These are phyloP conservation scores for Agrochola lota DNA, from an alignment of 2,888 invertebrate species.

Conservation along the genomic window DNA sequence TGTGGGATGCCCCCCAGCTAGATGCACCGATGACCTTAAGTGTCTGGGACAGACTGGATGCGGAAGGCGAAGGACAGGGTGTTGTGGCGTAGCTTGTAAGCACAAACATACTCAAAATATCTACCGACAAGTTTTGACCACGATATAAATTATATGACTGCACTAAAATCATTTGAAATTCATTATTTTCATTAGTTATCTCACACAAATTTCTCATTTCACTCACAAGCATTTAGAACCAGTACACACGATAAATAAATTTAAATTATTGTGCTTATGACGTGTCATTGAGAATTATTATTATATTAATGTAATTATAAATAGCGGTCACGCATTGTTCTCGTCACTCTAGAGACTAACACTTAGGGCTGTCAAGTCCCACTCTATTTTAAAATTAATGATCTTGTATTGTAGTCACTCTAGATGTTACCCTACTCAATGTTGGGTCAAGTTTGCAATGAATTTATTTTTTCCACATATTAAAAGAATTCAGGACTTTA, in stretches of 20 bases:
- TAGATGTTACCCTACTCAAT: slow-evolving; percentile 18
- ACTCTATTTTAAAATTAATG: slow-evolving; percentile 38
- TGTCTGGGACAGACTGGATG: too few relatives aligned
- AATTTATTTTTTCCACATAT: not conserved
- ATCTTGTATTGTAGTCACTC: slow-evolving; percentile 15
- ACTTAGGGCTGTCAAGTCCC: slow-evolving; percentile 13
- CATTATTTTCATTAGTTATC: too few relatives aligned
- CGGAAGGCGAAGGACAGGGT: too few relatives aligned
- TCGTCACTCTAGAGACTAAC: not conserved
- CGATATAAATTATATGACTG: too few relatives aligned
- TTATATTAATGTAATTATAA: slow-evolving; percentile 3
- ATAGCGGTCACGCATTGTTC: slow-evolving; percentile 33
- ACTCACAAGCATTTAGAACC: not conserved
- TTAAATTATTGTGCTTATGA: not conserved
- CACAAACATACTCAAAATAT: too few relatives aligned
- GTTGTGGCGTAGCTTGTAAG: too few relatives aligned
- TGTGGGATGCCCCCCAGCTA: too few relatives aligned
- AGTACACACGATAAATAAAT: not conserved
- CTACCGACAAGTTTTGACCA: too few relatives aligned
- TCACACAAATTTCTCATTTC: too few relatives aligned
- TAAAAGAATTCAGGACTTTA: not conserved
- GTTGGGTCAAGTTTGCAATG: not conserved
- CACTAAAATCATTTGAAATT: too few relatives aligned
- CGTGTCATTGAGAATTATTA: not conserved
- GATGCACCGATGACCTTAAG: too few relatives aligned